phyloP scores from a whole-genome alignment of 2,888 invertebrate species.

The Eupsilia transversa region DNA sequence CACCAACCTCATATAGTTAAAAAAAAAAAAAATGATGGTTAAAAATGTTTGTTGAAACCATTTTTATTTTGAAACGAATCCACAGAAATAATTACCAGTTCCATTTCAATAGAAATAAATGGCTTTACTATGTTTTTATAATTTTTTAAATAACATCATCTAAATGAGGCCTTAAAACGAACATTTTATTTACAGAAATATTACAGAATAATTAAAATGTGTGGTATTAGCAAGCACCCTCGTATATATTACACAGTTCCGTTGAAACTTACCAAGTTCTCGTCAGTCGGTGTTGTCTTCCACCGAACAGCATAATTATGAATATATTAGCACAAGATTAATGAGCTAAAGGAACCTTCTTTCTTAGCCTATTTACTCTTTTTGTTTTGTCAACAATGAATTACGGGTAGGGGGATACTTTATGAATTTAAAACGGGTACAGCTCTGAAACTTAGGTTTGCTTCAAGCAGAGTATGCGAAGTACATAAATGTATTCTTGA shows the following conservation, averaged over 20 bases:
- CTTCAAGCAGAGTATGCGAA: neutral
- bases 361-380: constrained; percentile 30
- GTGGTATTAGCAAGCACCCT: neutral
- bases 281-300: constrained; percentile 42
- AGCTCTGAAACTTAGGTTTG: neutral
- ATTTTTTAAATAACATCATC: neutral
- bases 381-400: constrained; percentile 46
- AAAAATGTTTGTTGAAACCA: neutral
- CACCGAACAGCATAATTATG: constrained; percentile 54
- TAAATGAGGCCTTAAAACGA: too few species aligned
- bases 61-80: too few species aligned
- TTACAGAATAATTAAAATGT: constrained; percentile 24
- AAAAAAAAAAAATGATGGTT: neutral
- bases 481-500: neutral
- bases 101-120: neutral
- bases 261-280: constrained; percentile 23
- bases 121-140: neutral
- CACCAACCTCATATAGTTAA: too few species aligned
- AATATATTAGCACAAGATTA: constrained; percentile 61
- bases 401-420: constrained; percentile 1
- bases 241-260: constrained; percentile 14
- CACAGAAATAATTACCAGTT: neutral
- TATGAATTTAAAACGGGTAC: constrained; percentile 28
- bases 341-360: constrained; percentile 39
- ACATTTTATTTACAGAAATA: neutral